Base-by-base conservation (phyloP, 2,888 invertebrate species). In the Acrobasis repandana region DNA sequence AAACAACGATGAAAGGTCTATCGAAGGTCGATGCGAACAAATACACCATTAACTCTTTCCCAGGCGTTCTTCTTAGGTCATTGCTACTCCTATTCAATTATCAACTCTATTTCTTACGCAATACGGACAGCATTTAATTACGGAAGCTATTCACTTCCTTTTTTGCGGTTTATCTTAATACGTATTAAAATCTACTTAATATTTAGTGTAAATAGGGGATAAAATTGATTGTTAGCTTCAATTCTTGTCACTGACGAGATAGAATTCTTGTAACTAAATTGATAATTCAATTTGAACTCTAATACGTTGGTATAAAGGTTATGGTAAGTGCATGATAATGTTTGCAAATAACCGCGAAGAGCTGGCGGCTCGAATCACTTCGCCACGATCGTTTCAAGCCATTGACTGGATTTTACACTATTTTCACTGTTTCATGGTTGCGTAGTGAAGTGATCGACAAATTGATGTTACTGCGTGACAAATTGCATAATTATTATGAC, bases 331-430 rank as follows among this genome's bases (percentile, higher is more conserved):
- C 56, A 61, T 46, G 43, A 61, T 47, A 36, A 57, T n/a, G 34
- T 28, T 61, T 33, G 51, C 15, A 46, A 70, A 63, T 61, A 65
- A 66, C 68, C 66, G 62, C 70, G 69, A 73, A 73, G 70, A 65
- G 70, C 64, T 61, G 61, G 61, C 62, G 66, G 2, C 28, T 51
- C 59, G 69, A 80, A 81, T 80, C 70, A 66, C 58, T 82, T 80
- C n/a, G 80, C 70, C 72, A 74, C 72, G 75, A 75, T 62, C 56
- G 66, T 75, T 76, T 72, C 65, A 71, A 69, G 72, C 67, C 65
- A 47, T 68, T 69, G 71, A 68, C 70, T 64, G 58, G 58, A 75
- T 72, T 79, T 77, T 69, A 72, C 71, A 72, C 71, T 71, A 65
- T 72, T 76, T 76, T 67, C 64, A 50, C 64, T 66, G 65, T 63